Evolutionary conservation across 2,113 vertebrate species (phyloP), one percentile per base, ranked within the genome.

Genomic region (Mesoclemmys tuberculata): DNA sequence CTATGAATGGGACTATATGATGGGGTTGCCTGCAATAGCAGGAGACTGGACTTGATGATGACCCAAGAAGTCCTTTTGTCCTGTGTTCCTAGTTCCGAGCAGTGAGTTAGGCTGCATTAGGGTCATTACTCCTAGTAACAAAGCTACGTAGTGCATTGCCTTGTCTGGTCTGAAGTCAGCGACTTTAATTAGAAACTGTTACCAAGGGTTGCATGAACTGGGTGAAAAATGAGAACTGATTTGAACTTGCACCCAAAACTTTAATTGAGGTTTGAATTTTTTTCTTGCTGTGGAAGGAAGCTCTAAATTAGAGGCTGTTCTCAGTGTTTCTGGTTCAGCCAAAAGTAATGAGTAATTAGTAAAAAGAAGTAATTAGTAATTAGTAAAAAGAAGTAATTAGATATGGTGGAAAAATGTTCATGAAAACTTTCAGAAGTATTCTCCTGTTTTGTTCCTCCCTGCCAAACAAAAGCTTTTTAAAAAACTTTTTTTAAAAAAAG

Each of bases 281-380:
- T 79, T 61, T n/a, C 82, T 94, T 88, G 84, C 88, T 92, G 92
- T 84, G 90, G 87, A 93, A 97, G 95, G 94, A 97, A 94, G 84
- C 96, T 93, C 87, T 94, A 89, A 96, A 97, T 97, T 95, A 97
- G 94, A 89, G 87, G 48, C 80, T 90, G 93, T 44, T 93, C 95
- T 94, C 95, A 82, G 4, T 93, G 61, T 85, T 95, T 96, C 87
- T 96, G 44, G 8, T 85, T 92, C 84, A 92, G 44, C 48, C 87
- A 90, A 58, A 79, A 90, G 56, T 79, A n/a, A n/a, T n/a, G n/a
- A n/a, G n/a, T n/a, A n/a, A n/a, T n/a, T n/a, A n/a, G n/a, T n/a
- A 80, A 58, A 19, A 87, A 18, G 85, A 90, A 84, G 16, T 52
- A n/a, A 80, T 24, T n/a, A 93, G 52, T n/a, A n/a, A n/a, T n/a